Percentiles rank a stretch among this genome's conserved stretches.
These are phyloP conservation scores for Bryconaethiops microstoma DNA, from an alignment of 2,797 vertebrate species.

Conservation along the genomic window DNA sequence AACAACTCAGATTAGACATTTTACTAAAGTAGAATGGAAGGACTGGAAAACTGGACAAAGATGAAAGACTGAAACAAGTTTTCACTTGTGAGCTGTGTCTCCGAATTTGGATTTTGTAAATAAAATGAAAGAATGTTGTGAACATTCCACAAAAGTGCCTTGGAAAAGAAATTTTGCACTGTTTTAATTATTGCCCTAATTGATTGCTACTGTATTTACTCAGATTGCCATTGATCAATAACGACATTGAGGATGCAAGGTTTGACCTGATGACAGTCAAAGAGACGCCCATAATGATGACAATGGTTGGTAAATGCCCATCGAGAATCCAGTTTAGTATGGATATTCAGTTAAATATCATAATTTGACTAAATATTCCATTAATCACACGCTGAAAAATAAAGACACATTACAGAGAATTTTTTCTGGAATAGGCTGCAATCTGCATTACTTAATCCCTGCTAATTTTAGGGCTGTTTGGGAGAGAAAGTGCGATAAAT, in stretches of 20 bases:
- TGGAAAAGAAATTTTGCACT: constrained; percentile 80
- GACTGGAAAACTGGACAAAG: constrained; percentile 3
- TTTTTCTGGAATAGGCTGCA: not conserved
- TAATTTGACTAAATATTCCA: constrained; percentile 2
- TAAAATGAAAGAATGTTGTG: constrained; percentile 69
- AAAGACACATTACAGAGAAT: not conserved
- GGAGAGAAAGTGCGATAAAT: not conserved
- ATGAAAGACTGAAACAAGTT: constrained; percentile 17
- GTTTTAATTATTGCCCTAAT: constrained; percentile 78
- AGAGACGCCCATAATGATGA: too few relatives aligned
- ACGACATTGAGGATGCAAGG: constrained; percentile 12
- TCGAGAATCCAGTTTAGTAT: not conserved
- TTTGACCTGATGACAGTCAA: constrained; percentile 15
- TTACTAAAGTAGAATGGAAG: constrained; percentile 1
- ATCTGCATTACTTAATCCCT: constrained; percentile 18
- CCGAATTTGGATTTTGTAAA: constrained; percentile 65
- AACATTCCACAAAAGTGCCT: constrained; percentile 83
- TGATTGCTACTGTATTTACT: constrained; percentile 62
- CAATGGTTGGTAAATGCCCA: too few relatives aligned
- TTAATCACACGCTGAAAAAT: not conserved
- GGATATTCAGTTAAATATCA: constrained; percentile 9
- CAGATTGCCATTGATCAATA: constrained; percentile 12
- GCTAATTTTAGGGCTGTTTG: constrained; percentile 24
- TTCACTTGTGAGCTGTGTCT: constrained; percentile 43
- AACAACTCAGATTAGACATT: constrained; percentile 3